Conservation (phyloP, 2,113 vertebrate genomes). For the Numida meleagris region DNA sequence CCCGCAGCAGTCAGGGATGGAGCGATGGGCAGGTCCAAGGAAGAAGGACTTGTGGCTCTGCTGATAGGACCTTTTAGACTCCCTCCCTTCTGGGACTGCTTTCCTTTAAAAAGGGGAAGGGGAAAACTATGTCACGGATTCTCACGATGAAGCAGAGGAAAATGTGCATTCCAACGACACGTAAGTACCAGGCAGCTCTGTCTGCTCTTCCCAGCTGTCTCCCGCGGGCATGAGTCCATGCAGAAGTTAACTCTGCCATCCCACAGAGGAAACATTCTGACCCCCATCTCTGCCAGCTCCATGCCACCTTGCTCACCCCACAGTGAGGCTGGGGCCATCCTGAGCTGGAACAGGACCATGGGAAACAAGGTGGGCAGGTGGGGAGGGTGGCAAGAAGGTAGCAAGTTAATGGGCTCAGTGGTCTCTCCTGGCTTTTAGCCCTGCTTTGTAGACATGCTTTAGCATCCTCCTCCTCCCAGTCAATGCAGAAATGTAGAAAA, state of each 20-base stretch:
- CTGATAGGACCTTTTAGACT: neutral
- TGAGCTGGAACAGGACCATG: neutral
- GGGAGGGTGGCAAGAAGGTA: neutral
- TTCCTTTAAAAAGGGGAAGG: neutral
- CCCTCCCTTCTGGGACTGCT: neutral
- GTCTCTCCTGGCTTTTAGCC: neutral
- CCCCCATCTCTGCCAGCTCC: neutral
- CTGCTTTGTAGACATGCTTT: neutral
- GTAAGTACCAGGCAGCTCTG: conserved; percentile 57
- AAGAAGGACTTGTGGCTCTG: neutral
- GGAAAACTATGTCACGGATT: conserved; percentile 19
- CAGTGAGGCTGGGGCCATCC: neutral
- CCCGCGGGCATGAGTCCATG: neutral
- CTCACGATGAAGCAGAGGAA: conserved; percentile 29
- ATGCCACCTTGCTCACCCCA: neutral
- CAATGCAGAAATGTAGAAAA: neutral
- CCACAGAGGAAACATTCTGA: neutral
- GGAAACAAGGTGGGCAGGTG: neutral
- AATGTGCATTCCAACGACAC: conserved; percentile 12
- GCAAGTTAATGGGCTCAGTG: neutral
- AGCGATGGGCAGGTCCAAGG: neutral
- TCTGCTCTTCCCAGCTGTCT: neutral
- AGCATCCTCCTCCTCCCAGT: neutral
- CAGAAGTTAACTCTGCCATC: conserved; percentile 60
- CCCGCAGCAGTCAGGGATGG: neutral